Evolutionary conservation across 2,888 invertebrate species (phyloP).

Genomic region (Drosophila flavopinicola): DNA sequence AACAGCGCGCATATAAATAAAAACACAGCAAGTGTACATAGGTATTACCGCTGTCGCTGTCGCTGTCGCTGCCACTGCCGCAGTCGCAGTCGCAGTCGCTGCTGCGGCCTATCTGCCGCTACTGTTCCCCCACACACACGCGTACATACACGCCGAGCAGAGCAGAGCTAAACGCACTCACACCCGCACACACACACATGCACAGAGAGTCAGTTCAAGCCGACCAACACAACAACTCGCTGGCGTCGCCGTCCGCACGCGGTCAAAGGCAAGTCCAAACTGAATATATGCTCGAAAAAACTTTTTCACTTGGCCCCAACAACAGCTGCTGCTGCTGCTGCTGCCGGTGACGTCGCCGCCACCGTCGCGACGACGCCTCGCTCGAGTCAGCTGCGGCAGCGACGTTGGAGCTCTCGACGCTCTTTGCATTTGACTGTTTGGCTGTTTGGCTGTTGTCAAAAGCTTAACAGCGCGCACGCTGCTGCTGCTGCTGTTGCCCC

Average conservation of each 20-base stretch:
- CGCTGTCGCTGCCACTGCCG: slow-evolving; percentile 9
- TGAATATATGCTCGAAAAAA: slow-evolving; percentile 64
- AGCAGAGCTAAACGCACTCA: slow-evolving; percentile 28
- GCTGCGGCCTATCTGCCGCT: not conserved
- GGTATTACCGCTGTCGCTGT: slow-evolving; percentile 35
- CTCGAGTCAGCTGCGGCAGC: slow-evolving; percentile 44
- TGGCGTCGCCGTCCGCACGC: slow-evolving; percentile 71
- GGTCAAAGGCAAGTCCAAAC: slow-evolving; percentile 75
- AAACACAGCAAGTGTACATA: slow-evolving; percentile 68
- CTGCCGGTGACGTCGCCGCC: slow-evolving; percentile 1
- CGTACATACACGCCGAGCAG: slow-evolving; percentile 16
- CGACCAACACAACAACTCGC: slow-evolving; percentile 60
- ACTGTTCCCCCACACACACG: slow-evolving; percentile 18
- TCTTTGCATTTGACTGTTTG: slow-evolving; percentile 50
- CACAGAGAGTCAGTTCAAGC: slow-evolving; percentile 50
- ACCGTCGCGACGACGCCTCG: no score
- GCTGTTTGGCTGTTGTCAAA: slow-evolving; percentile 37
- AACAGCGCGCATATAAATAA: slow-evolving; percentile 65
- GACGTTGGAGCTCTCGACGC: slow-evolving; percentile 40
- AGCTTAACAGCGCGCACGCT: slow-evolving; percentile 46
- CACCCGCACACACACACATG: slow-evolving; percentile 35
- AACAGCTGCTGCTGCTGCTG: slow-evolving; percentile 42
- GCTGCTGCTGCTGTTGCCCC: slow-evolving; percentile 38
- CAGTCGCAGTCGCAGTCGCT: slow-evolving; percentile 11
- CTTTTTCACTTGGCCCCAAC: slow-evolving; percentile 50